Base-by-base conservation (phyloP, 2,888 invertebrate species). In the Linnaemya tessellans region DNA sequence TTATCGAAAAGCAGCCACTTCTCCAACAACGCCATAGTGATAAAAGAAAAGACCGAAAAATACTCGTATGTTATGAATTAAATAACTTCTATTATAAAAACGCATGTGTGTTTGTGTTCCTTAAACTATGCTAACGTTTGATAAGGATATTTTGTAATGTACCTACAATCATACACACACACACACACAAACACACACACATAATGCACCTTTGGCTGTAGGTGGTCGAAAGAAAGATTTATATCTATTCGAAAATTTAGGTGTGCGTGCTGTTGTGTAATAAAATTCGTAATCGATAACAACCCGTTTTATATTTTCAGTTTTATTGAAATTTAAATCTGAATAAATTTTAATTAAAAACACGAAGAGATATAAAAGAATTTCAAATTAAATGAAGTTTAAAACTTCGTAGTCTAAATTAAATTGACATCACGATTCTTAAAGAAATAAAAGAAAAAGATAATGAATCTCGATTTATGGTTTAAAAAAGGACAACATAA, bases 301-400 rank as follows among this genome's bases (percentile, higher is more conserved):
- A 82, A 75, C 70, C 70, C 75, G 84, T 68, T 73, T 68, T 78
- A 41, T 62, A 60, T 65, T 58, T 79, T 79, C 70, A 71, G 74
- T 85, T 85, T 64, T 74, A 79, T 71, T 79, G 49, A 51, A 51
- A 56, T 74, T 78, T 70, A 78, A 82, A 74, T 73, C 79, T 82
- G 30, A 79, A 80, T 60, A 71, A 81, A 65, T 75, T 79, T 82
- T 80, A 85, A 85, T 82, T 82, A 82, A 85, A 75, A 82, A 75
- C 71, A 82, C 71, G 79, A 80, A 80, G 60, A 46, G 41, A 58
- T 41, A 70, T 58, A 77, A 77, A 74, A 51, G 30, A 60, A 51
- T 35, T 22, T 68, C 41, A 15, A 51, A 56, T 65, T 60, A 60
- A 64, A 82, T 58, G 25, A 25, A 22, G 38, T 73, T 35, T 20